Base-by-base conservation (phyloP, 2,113 vertebrate species). In the Vanacampus margaritifer region DNA sequence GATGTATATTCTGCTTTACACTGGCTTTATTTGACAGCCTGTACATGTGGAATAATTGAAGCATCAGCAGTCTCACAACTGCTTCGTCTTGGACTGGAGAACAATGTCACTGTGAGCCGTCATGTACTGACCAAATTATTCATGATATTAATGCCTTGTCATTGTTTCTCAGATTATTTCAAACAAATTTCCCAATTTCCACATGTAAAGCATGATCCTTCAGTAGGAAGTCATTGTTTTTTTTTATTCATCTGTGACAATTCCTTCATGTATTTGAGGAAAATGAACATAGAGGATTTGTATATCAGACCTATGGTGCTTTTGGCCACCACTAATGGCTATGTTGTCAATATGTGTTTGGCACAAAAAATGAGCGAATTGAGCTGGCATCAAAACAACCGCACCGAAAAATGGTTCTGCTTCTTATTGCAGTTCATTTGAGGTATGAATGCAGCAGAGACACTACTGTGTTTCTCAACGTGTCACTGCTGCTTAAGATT, bases 261-360 rank as follows among this genome's bases (percentile, higher is more conserved):
- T 3, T 1, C 28, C 9, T 45, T 16, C 21, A 66, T 17, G 23
- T 43, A 53, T 68, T 48, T 12, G 23, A 36, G 35, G 14, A 21
- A 59, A 43, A 61, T 36, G 64, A 17, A 2, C 2, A 16, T 64
- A 50, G n/a, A n/a, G 19, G 53, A 26, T 74, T 75, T 71, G 11
- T 21, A 59, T 69, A 10, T 66, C 59, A 60, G 70, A 67, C 57
- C 56, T 74, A 79, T 75, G 65, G n/a, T 54, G 62, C 12, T 41
- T 61, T 70, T 80, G 75, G 74, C 68, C 36, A 11, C 61, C 41
- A 59, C 59, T 63, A 16, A 63, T 53, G 36, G 54, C 32, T 41
- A 62, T 69, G 37, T 66, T 69, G 36, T 68, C 67, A 5, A 57
- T 83, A 67, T 71, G 63, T 12, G 68, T 80, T 76, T 84, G 80